A percentile compares a stretch with the other conserved stretches of the same genome.
phyloP scores from a whole-genome alignment of 2,888 invertebrate species.

The Podabrus alpinus region DNA sequence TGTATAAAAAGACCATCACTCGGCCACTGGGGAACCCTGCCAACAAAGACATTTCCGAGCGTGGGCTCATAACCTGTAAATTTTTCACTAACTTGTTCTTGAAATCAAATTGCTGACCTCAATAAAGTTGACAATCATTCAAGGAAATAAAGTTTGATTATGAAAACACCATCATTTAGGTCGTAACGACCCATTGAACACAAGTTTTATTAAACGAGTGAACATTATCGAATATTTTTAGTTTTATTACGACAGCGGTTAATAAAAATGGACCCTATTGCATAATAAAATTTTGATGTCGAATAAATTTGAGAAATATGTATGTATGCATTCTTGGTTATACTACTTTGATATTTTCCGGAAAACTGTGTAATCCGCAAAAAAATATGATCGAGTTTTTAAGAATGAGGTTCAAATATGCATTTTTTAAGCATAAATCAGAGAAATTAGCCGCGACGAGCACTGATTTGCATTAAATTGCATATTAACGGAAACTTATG shows the following conservation, averaged over 20 bases:
- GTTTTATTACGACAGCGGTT: not conserved
- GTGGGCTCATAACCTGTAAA: not conserved
- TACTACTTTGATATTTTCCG: too few relatives aligned
- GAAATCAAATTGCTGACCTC: not conserved
- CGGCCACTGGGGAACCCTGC: not conserved
- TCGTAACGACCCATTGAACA: not conserved
- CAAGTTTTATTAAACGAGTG: not conserved
- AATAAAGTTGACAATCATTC: not conserved
- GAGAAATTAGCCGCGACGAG: not conserved
- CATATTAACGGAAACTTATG: not conserved
- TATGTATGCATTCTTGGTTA: fast-evolving
- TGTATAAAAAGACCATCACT: not conserved
- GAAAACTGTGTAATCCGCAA: too few relatives aligned
- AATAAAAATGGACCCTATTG: not conserved
- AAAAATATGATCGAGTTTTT: not conserved
- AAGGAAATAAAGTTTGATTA: not conserved
- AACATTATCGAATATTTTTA: not conserved
- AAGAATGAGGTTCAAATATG: not conserved
- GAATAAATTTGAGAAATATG: not conserved
- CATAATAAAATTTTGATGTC: not conserved
- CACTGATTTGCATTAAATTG: not conserved
- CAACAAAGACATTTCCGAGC: not conserved
- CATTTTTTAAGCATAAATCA: not conserved
- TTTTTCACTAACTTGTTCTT: not conserved
- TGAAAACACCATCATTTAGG: not conserved